Evolutionary conservation across 30 jellyfish, hydroid and myxozoan genomes (phyloP).

Genomic region (Aurelia sp.): DNA sequence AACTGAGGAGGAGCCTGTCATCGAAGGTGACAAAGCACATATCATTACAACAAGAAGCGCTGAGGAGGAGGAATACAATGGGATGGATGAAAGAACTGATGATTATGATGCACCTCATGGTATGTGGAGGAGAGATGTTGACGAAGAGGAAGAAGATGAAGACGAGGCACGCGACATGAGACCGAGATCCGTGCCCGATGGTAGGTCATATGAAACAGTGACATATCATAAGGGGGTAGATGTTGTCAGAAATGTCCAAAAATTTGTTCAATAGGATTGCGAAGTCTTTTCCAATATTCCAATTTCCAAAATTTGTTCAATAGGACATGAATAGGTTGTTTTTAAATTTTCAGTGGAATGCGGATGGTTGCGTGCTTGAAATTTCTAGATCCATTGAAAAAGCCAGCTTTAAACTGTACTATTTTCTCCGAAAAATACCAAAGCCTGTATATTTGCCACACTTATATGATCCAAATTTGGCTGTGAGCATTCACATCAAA

Average conservation of each 20-base stretch:
- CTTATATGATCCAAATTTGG: too few relatives aligned
- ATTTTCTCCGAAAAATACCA: too few relatives aligned
- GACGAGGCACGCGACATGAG: slow-evolving; percentile 72
- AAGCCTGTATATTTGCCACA: too few relatives aligned
- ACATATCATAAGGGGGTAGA: slow-evolving; percentile 29
- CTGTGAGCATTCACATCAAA: too few relatives aligned
- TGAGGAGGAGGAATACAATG: slow-evolving; percentile 41
- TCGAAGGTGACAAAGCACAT: slow-evolving; percentile 41
- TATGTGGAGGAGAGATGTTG: slow-evolving; percentile 29
- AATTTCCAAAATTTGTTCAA: slow-evolving; percentile 24
- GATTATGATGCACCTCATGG: slow-evolving; percentile 54
- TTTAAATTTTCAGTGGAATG: neutral
- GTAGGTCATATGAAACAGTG: slow-evolving; percentile 81
- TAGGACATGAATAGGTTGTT: neutral
- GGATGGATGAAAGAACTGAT: neutral
- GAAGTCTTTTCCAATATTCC: too few relatives aligned
- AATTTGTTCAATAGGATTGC: slow-evolving; percentile 15
- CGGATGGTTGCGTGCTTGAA: neutral
- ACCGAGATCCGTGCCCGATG: slow-evolving; percentile 79
- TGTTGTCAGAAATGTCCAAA: slow-evolving; percentile 8
- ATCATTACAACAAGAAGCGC: slow-evolving; percentile 29
- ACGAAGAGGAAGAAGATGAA: slow-evolving; percentile 66
- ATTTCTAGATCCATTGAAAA: neutral
- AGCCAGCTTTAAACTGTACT: neutral
- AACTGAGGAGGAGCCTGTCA: slow-evolving; percentile 32